phyloP scores from a whole-genome alignment of 2,113 vertebrate species.

The Chroicocephalus ridibundus region DNA sequence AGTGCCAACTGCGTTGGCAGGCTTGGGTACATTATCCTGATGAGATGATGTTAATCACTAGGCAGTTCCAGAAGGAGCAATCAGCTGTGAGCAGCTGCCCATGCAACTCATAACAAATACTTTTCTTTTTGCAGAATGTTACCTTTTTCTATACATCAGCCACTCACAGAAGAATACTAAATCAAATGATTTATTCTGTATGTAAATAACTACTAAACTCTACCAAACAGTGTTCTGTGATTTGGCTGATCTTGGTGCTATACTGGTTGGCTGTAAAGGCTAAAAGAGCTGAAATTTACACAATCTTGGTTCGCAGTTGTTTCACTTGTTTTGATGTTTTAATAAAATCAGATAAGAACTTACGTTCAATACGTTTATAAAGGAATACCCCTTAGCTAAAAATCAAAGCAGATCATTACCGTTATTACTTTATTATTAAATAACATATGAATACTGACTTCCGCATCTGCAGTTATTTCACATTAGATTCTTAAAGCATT shows the following conservation, averaged over 20 bases:
- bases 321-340: not conserved
- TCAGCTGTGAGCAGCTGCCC: not conserved
- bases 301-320: not conserved
- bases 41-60: not conserved
- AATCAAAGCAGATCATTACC: not conserved
- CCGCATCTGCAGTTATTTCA: not conserved
- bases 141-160: not conserved
- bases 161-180: not conserved
- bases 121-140: not conserved
- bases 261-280: not conserved
- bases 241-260: not conserved
- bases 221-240: not conserved
- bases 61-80: not conserved
- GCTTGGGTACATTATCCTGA: not conserved
- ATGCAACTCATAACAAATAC: not conserved
- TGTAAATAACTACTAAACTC: not conserved
- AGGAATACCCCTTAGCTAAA: not conserved
- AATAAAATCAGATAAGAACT: not conserved
- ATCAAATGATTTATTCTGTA: not conserved
- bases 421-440: not conserved
- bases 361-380: not conserved
- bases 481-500: not conserved
- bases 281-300: not conserved
- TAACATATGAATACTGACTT: not conserved
- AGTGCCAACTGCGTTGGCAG: not conserved